Evolutionary conservation across 2,888 invertebrate species (phyloP).

Genomic region (Auanema sp.): DNA sequence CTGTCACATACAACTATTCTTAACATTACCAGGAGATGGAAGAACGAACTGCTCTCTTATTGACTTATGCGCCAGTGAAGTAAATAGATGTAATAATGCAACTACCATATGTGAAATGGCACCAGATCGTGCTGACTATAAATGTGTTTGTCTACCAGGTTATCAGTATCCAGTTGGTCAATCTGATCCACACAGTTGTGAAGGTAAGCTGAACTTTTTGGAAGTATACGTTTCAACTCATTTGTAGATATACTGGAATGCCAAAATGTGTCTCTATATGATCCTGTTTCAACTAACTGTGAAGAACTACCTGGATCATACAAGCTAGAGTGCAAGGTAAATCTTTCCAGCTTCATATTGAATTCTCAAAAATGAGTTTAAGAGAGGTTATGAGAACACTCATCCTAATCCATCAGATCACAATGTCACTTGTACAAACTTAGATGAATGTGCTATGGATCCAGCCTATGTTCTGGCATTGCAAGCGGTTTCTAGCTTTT

Average conservation of each 20-base stretch:
- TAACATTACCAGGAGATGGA: constrained; percentile 7
- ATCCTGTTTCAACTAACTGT: constrained; percentile 4
- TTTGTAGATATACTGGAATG: constrained; percentile 19
- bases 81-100: constrained; percentile 3
- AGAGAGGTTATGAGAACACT: background rate
- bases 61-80: constrained; percentile 11
- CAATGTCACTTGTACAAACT: constrained; percentile 5
- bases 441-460: constrained; percentile 18
- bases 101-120: constrained; percentile 15
- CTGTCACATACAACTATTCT: background rate
- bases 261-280: background rate
- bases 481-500: background rate
- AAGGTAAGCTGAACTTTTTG: constrained; percentile 1
- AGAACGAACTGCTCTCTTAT: constrained; percentile 10
- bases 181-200: constrained; percentile 12
- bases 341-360: background rate
- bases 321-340: constrained; percentile 10
- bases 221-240: background rate
- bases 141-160: constrained; percentile 8
- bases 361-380: background rate
- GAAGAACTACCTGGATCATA: constrained; percentile 8
- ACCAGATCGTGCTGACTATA: background rate
- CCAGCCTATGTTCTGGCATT: constrained; percentile 9
- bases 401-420: background rate
- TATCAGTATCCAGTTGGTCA: constrained; percentile 15